phyloP scores from a whole-genome alignment of 2,888 invertebrate species.

The Drepanosiphum platanoidis region DNA sequence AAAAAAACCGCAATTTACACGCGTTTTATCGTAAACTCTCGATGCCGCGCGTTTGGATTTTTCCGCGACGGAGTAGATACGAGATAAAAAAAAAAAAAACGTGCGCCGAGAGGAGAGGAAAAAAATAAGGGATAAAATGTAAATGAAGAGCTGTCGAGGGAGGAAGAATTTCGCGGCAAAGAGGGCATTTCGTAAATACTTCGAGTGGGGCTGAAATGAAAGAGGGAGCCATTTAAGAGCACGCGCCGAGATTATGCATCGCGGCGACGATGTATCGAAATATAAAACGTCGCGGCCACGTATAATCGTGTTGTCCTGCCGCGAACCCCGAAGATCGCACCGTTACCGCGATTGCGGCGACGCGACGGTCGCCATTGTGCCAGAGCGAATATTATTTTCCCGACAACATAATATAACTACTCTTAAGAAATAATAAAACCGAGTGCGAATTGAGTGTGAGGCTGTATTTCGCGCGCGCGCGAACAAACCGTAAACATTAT shows the following conservation, averaged over 20 bases:
- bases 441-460: conserved; percentile 35
- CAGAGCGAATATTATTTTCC: conserved; percentile 30
- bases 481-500: conserved; percentile 48
- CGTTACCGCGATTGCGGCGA: background rate
- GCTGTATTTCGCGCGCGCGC: background rate
- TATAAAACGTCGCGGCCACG: background rate
- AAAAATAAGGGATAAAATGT: conserved; percentile 3
- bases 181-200: conserved; percentile 47
- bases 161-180: conserved; percentile 1
- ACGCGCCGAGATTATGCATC: conserved; percentile 34
- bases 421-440: conserved; percentile 43
- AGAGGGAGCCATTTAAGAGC: conserved; percentile 49
- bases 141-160: conserved; percentile 20
- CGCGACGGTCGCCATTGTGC: background rate
- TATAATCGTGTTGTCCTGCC: background rate
- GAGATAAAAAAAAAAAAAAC: background rate
- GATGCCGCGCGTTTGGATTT: background rate
- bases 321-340: background rate
- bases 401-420: conserved; percentile 45
- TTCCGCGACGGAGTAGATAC: background rate
- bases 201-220: conserved; percentile 30
- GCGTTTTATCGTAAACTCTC: background rate
- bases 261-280: conserved; percentile 18
- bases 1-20: too few relatives aligned
- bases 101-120: too few relatives aligned